These are phyloP conservation scores for Marmota monax DNA, from an alignment of 2,113 vertebrate species.

Conservation along the genomic window DNA sequence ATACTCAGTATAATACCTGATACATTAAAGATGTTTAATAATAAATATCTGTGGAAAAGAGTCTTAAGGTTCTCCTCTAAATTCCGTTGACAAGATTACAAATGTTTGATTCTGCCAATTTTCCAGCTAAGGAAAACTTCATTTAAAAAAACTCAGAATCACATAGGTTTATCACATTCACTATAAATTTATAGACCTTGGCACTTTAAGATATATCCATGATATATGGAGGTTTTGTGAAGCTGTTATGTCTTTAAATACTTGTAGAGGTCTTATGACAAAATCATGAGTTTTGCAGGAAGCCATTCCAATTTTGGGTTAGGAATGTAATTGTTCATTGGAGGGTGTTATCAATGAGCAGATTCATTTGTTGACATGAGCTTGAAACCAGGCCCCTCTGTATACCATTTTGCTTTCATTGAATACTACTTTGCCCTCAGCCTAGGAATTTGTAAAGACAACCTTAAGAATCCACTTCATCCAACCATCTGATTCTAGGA, in stretches of 20 bases:
- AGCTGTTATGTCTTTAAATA: neutral
- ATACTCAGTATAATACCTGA: neutral
- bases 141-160: neutral
- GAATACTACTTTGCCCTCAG: neutral
- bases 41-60: neutral
- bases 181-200: neutral
- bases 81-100: neutral
- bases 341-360: neutral
- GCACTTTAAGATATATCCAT: neutral
- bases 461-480: neutral
- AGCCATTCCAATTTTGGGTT: neutral
- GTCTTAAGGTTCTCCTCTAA: neutral
- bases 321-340: neutral
- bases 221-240: neutral
- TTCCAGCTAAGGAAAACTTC: neutral
- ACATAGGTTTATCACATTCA: neutral
- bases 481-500: neutral
- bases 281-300: neutral
- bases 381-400: neutral
- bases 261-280: neutral
- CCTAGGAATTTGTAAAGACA: neutral
- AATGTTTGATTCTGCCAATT: neutral
- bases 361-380: neutral
- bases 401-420: neutral
- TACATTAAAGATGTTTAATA: neutral